These are phyloP conservation scores for Pristionchus entomophagus DNA, from an alignment of 2,888 invertebrate genomes.

Conservation along the genomic window DNA sequence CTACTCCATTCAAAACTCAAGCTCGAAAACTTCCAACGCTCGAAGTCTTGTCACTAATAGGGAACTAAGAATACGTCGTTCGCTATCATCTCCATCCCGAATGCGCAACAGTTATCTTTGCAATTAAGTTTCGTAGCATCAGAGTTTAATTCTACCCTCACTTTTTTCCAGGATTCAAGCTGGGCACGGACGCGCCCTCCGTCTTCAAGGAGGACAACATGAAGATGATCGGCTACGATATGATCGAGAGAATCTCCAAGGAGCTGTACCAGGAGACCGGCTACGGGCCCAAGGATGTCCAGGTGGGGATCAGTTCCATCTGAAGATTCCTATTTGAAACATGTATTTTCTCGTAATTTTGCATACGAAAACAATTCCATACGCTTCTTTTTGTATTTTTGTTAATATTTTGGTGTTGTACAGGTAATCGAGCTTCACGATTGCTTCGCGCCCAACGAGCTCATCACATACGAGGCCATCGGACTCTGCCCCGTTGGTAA, in stretches of 20 bases:
- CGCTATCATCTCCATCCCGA: too few relatives aligned
- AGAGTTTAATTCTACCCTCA: too few relatives aligned
- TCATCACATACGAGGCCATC: conserved; percentile 96
- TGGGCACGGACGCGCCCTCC: conserved; percentile 91
- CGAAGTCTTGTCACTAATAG: too few relatives aligned
- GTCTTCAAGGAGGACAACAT: conserved; percentile 87
- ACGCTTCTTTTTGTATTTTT: too few relatives aligned
- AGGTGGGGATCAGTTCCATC: conserved; percentile 56
- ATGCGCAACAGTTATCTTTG: too few relatives aligned
- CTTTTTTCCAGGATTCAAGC: conserved; percentile 84
- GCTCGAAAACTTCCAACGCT: too few relatives aligned
- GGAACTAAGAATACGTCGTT: too few relatives aligned
- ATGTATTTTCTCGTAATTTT: background rate
- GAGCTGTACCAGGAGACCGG: conserved; percentile 85
- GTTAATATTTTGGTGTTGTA: background rate
- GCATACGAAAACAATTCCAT: too few relatives aligned
- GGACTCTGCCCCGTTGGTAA: conserved; percentile 84
- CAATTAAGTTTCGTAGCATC: too few relatives aligned
- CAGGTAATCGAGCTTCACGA: conserved; percentile 90
- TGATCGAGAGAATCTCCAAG: conserved; percentile 79
- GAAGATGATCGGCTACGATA: conserved; percentile 78
- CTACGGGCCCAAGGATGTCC: conserved; percentile 77
- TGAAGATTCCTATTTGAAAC: too few relatives aligned
- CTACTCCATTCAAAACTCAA: too few relatives aligned
- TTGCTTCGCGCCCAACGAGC: conserved; percentile 96